phyloP scores from a whole-genome alignment of 92 coral and sea anemone genomes.

The Hydrozoanthus gracilis region DNA sequence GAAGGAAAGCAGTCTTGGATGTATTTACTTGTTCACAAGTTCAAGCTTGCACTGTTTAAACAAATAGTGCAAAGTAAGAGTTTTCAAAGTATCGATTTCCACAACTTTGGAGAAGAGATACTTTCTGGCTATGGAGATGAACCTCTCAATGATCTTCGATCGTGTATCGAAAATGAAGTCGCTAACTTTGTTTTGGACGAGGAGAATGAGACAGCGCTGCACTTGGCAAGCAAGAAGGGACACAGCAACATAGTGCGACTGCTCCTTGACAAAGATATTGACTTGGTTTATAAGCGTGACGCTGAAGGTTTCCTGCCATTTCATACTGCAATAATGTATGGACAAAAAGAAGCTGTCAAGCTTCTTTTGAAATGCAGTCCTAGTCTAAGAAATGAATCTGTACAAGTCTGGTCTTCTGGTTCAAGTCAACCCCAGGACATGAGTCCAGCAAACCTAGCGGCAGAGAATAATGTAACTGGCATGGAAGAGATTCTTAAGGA shows the following conservation, averaged over 20 bases:
- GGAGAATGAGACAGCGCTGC: background rate
- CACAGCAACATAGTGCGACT: slow-evolving; percentile 2
- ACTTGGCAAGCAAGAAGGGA: slow-evolving; percentile 23
- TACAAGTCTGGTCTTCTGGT: background rate
- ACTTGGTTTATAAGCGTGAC: background rate
- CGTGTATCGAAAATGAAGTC: background rate
- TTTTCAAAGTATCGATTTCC: background rate
- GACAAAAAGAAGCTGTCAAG: slow-evolving; percentile 6
- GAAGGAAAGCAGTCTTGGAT: background rate
- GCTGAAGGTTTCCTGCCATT: slow-evolving; percentile 30
- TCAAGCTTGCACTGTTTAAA: slow-evolving; percentile 5
- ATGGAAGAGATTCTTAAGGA: background rate
- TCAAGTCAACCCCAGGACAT: background rate
- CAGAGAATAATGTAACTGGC: background rate
- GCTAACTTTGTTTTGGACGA: background rate
- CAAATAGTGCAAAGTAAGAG: background rate
- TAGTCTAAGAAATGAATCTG: background rate
- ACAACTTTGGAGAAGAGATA: slow-evolving; percentile 11
- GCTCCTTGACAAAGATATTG: background rate
- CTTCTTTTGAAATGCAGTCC: background rate
- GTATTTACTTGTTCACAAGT: slow-evolving; percentile 24
- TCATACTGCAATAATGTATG: slow-evolving; percentile 27
- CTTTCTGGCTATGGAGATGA: slow-evolving; percentile 12
- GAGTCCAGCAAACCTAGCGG: slow-evolving; percentile 12
- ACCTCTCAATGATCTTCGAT: background rate